A percentile compares a stretch with the other conserved stretches of the same genome.
These are phyloP conservation scores for Sminthurinus aureus DNA, from an alignment of 2,888 invertebrate genomes.

Conservation along the genomic window DNA sequence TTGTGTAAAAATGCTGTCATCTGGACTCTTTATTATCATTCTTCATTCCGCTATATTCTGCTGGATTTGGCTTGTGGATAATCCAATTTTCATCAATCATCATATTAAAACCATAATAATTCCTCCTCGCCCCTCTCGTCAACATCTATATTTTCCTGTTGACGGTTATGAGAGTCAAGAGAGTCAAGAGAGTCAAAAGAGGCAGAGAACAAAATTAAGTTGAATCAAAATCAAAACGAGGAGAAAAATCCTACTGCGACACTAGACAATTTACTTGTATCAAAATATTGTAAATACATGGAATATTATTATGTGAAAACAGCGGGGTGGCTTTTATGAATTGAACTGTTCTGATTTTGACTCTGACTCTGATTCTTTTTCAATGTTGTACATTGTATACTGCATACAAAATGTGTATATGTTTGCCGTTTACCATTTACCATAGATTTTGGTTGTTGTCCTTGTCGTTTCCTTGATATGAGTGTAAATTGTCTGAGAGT, in stretches of 20 bases:
- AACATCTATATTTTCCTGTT: background rate
- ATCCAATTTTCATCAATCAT: slow-evolving; percentile 46
- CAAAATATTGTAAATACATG: slow-evolving; percentile 16
- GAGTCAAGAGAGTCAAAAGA: background rate
- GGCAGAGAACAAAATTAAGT: background rate
- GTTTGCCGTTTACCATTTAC: too few relatives aligned
- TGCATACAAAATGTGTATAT: too few relatives aligned
- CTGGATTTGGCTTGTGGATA: background rate
- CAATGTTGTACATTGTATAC: too few relatives aligned
- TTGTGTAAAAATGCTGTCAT: background rate
- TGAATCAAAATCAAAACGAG: background rate
- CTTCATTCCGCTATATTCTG: too few relatives aligned
- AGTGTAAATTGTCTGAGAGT: background rate
- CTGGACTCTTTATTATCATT: too few relatives aligned
- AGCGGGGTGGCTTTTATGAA: slow-evolving; percentile 4
- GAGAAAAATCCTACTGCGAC: too few relatives aligned
- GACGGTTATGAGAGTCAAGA: background rate
- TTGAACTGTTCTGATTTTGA: background rate
- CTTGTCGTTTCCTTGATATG: background rate
- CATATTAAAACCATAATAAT: slow-evolving; percentile 41
- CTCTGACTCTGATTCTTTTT: too few relatives aligned
- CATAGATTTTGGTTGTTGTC: background rate
- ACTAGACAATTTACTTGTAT: slow-evolving; percentile 2
- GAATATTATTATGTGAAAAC: slow-evolving; percentile 21
- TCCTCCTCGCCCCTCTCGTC: slow-evolving; percentile 14